Conservation (phyloP, 30 jellyfish, hydroid and myxozoan species). For the Pseudorhiza aurosa region DNA sequence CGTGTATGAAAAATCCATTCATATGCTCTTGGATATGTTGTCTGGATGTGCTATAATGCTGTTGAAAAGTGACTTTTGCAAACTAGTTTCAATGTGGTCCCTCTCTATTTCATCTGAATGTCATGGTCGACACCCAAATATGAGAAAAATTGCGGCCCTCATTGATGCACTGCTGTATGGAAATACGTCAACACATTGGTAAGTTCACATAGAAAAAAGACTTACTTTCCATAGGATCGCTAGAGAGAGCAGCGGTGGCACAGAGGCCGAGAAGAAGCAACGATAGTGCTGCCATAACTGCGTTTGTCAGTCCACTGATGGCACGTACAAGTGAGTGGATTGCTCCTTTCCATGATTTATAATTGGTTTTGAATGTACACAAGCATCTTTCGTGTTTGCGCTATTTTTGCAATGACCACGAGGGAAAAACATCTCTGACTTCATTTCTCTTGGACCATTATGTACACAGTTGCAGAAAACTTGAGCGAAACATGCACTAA, state of each 20-base stretch:
- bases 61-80: too few species aligned
- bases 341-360: neutral
- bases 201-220: neutral
- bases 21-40: too few species aligned
- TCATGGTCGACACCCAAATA: too few species aligned
- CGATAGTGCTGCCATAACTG: neutral
- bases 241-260: constrained; percentile 8
- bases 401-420: neutral
- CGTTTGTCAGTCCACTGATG: neutral
- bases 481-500: neutral
- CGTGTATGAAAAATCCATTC: too few species aligned
- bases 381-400: neutral
- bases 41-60: too few species aligned
- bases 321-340: neutral
- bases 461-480: neutral
- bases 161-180: too few species aligned
- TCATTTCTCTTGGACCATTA: neutral
- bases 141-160: too few species aligned
- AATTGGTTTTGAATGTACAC: neutral
- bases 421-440: neutral
- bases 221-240: constrained; percentile 12
- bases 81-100: too few species aligned
- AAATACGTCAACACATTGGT: neutral
- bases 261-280: constrained; percentile 17
- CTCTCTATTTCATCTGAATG: too few species aligned